Evolutionary conservation across 2,113 vertebrate species (phyloP), one percentile per base, ranked within the genome.

Genomic region (Coregonus clupeaformis): DNA sequence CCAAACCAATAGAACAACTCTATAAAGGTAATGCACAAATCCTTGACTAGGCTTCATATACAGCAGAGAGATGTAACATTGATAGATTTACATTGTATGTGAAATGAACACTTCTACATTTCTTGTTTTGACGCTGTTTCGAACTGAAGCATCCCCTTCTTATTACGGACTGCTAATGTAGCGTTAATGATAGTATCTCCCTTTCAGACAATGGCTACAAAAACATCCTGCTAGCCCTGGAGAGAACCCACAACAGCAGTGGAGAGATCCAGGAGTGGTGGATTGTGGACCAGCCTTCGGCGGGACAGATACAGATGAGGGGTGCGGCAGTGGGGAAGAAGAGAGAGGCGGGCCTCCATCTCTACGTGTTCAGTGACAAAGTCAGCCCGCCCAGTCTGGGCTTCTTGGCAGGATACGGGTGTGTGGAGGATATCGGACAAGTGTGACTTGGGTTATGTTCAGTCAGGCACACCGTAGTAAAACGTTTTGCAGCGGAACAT

Each of bases 401-500:
- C 82, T 98, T 98, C 85, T 91, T 98, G 74, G 96, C 96, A 63
- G 96, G 96, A 83, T 98, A 97, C 13, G 96, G 96, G 96, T 98
- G 93, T 94, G 57, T 42, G 36, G 36, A 22, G 57, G n/a, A 16
- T 52, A 16, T 94, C 67, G 75, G 7, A 32, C 7, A 60, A 60
- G 5, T 47, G 45, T 12, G 55, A 5, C 57, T 6, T 45, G 6
- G 68, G 24, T 6, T 14, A 5, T n/a, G 4, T n/a, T 32, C 30
- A 68, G 14, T 32, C 29, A 42, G 11, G 18, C 30, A 68, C 18
- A 36, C 65, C 16, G 9, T 52, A 52, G 49, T 6, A 29, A 68
- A 29, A 22, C 67, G n/a, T 74, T 42, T 2, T 2, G 36, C 36
- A 42, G 36, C 2, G 4, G 18, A 52, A 52, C 16, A 52, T 13